Evolutionary conservation across 2,888 invertebrate species (phyloP).

Genomic region (Hypomecis punctinalis): DNA sequence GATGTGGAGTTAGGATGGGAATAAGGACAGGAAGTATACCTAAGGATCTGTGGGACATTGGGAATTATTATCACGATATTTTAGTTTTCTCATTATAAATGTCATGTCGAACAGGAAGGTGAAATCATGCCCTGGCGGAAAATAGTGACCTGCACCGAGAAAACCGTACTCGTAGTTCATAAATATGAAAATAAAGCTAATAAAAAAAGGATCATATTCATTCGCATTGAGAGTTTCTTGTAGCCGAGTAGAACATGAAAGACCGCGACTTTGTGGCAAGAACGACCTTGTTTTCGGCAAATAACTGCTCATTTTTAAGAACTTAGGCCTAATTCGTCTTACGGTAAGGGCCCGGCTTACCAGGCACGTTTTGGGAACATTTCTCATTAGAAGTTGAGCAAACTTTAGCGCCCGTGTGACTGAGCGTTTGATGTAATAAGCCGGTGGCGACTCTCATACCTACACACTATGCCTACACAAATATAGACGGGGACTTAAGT

Average conservation of each 20-base stretch:
- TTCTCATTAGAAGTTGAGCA: conserved; percentile 16
- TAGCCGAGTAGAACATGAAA: too few species aligned
- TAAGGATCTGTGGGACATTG: conserved; percentile 2
- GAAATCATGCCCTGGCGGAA: too few species aligned
- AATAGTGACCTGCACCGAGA: too few species aligned
- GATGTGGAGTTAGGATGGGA: conserved; percentile 33
- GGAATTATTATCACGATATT: too few species aligned
- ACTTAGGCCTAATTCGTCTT: not conserved
- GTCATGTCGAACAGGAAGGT: too few species aligned
- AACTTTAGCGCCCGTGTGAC: conserved; percentile 6
- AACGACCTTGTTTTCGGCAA: not conserved
- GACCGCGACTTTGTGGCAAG: too few species aligned
- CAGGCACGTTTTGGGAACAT: conserved; percentile 2
- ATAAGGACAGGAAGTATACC: conserved; percentile 18
- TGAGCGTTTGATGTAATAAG: not conserved
- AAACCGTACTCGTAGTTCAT: too few species aligned
- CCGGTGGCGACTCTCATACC: not conserved
- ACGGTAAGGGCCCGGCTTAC: not conserved
- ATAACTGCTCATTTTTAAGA: not conserved
- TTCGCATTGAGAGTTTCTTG: not conserved
- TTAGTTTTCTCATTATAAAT: too few species aligned
- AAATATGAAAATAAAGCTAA: too few species aligned
- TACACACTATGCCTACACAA: too few species aligned
- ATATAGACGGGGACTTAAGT: too few species aligned
- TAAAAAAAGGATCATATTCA: too few species aligned